These are phyloP conservation scores for Sylvietta virens DNA, from an alignment of 2,113 vertebrate genomes.

Conservation along the genomic window DNA sequence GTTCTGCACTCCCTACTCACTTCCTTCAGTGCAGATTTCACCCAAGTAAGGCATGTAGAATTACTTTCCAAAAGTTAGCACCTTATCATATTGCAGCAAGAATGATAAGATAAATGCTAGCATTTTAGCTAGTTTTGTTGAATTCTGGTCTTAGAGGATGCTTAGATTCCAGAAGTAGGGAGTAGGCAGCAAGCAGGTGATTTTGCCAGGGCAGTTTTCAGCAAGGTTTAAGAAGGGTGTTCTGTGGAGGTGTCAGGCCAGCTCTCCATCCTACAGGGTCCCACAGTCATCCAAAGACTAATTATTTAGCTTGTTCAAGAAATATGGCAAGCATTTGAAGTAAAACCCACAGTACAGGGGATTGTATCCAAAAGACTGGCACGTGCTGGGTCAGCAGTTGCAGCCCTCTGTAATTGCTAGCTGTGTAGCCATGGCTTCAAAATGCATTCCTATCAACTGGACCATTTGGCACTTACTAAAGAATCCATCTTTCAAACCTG, in stretches of 20 bases:
- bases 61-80: slow-evolving; percentile 32
- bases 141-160: slow-evolving; percentile 17
- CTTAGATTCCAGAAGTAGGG: neutral
- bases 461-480: slow-evolving; percentile 27
- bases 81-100: slow-evolving; percentile 9
- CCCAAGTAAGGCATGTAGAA: neutral
- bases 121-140: slow-evolving; percentile 18
- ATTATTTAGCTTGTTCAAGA: neutral
- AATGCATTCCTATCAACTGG: neutral
- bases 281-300: neutral
- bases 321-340: neutral
- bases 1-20: neutral
- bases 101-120: slow-evolving; percentile 10
- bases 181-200: neutral
- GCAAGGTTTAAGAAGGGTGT: neutral
- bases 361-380: neutral
- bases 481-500: neutral
- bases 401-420: neutral
- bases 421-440: neutral
- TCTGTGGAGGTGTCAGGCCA: neutral
- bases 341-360: neutral
- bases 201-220: neutral
- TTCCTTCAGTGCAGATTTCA: neutral
- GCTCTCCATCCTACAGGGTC: neutral
- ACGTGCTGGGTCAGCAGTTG: neutral